Conservation (phyloP, 2,113 vertebrate genomes). For the Cyanoramphus novaezelandiae region DNA sequence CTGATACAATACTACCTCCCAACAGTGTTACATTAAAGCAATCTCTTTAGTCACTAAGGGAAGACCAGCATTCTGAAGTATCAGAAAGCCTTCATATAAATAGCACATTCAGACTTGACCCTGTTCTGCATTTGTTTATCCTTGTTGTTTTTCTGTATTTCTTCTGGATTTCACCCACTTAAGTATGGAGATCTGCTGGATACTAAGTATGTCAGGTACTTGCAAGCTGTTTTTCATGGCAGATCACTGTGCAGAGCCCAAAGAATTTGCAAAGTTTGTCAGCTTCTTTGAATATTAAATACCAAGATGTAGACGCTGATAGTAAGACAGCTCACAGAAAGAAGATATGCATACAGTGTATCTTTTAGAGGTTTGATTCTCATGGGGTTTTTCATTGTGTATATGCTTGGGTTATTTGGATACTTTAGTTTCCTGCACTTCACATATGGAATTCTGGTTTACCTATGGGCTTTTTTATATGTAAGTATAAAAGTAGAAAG, state of each 20-base stretch:
- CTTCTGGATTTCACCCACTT: neutral
- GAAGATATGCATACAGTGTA: neutral
- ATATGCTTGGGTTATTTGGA: neutral
- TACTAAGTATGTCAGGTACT: neutral
- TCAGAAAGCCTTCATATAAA: neutral
- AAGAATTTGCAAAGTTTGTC: neutral
- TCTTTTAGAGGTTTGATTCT: neutral
- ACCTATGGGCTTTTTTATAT: neutral
- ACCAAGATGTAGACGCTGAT: neutral
- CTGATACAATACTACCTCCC: neutral
- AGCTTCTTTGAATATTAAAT: neutral
- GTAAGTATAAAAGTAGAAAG: neutral
- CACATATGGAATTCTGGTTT: neutral
- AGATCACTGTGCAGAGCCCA: neutral
- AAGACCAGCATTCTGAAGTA: neutral
- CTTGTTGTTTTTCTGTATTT: neutral
- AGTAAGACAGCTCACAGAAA: neutral
- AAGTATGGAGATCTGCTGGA: neutral
- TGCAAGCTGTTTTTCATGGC: neutral
- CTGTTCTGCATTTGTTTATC: neutral
- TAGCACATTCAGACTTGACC: neutral
- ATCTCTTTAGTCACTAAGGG: neutral
- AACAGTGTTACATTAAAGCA: neutral
- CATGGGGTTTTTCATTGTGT: neutral
- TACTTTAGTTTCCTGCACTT: neutral